phyloP scores from a whole-genome alignment of 1,140 invertebrate species.

The Muscidifurax raptorellus region DNA sequence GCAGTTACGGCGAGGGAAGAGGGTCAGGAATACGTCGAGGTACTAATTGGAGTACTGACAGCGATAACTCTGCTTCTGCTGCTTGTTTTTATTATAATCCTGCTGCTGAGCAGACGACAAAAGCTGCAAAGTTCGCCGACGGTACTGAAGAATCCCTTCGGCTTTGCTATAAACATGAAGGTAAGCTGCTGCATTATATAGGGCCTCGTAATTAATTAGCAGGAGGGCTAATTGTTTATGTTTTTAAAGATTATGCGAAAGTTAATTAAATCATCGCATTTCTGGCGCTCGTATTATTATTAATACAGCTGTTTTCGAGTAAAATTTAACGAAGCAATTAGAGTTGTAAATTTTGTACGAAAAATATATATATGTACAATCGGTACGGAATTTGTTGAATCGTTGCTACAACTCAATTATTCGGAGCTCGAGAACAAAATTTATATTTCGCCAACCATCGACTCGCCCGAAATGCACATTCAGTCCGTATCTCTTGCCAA shows the following conservation, averaged over 20 bases:
- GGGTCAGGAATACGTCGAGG: constrained; percentile 81
- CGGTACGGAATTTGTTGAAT: too few species aligned
- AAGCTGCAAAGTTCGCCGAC: constrained; percentile 80
- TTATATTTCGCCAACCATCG: too few species aligned
- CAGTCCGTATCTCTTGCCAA: too few species aligned
- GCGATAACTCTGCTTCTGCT: constrained; percentile 83
- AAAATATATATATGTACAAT: too few species aligned
- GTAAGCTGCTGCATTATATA: constrained; percentile 63
- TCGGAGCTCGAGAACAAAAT: too few species aligned
- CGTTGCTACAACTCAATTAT: too few species aligned
- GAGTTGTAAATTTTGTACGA: too few species aligned
- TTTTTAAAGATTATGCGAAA: neutral
- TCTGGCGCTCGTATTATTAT: neutral
- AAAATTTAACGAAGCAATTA: too few species aligned
- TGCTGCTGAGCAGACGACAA: constrained; percentile 81
- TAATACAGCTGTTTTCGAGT: too few species aligned
- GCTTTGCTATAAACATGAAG: constrained; percentile 83
- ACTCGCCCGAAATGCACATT: too few species aligned
- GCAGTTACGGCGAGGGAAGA: constrained; percentile 79
- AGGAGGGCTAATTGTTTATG: neutral
- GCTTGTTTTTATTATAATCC: constrained; percentile 81
- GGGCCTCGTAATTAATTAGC: neutral
- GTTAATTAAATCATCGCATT: neutral
- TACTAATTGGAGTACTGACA: constrained; percentile 84
- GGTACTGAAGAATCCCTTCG: constrained; percentile 80